Conservation (phyloP, 2,113 vertebrate species). For the Antidorcas marsupialis region DNA sequence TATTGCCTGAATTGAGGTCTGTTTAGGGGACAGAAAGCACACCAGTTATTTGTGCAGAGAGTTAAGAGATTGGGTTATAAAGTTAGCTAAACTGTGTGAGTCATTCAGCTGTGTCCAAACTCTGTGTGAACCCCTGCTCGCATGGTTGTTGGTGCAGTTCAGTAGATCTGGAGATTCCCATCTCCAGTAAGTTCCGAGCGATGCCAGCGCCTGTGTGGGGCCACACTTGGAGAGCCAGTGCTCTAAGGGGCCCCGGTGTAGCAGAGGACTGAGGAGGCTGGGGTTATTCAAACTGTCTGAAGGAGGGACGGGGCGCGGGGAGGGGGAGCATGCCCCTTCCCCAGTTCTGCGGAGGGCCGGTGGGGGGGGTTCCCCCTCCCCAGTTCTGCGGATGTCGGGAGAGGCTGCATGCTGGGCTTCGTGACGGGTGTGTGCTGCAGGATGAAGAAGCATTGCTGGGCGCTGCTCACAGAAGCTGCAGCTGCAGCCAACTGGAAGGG, state of each 20-base stretch:
- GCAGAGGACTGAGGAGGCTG: background rate
- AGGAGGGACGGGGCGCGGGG: too few species aligned
- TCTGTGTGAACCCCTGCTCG: background rate
- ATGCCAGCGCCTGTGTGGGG: background rate
- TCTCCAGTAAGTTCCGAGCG: background rate
- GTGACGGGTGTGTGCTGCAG: background rate
- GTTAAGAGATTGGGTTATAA: background rate
- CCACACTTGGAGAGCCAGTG: background rate
- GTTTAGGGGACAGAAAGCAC: background rate
- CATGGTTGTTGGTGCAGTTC: background rate
- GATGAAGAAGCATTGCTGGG: background rate
- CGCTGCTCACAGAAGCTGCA: background rate
- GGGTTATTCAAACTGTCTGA: background rate
- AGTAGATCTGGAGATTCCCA: background rate
- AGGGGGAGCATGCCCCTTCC: too few species aligned
- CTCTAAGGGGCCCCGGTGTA: background rate
- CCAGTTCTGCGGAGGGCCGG: too few species aligned
- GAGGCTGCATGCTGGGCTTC: background rate
- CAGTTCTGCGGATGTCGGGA: background rate
- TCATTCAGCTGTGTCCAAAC: background rate
- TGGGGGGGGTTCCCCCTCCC: rapidly evolving
- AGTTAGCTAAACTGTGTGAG: background rate
- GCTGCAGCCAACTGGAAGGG: background rate
- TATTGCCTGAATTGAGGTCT: background rate
- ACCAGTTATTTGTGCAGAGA: background rate